Conservation (phyloP, 2,888 invertebrate genomes). For the Herminia tarsipennalis region DNA sequence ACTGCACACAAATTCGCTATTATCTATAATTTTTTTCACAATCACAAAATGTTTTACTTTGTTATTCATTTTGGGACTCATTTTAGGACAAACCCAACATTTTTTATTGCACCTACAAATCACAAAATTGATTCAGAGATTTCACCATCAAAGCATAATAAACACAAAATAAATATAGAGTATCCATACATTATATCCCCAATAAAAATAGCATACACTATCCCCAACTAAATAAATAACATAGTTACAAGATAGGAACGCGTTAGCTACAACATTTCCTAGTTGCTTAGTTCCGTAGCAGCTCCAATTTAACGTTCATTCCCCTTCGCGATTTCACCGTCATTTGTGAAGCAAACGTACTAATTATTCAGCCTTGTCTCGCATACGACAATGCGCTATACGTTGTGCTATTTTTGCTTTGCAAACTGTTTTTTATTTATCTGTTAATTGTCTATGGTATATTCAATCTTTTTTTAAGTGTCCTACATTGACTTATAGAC, state of each 20-base stretch:
- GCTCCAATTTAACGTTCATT: slow-evolving; percentile 64
- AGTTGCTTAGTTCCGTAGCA: slow-evolving; percentile 47
- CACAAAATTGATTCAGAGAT: no score
- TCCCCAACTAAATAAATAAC: not conserved
- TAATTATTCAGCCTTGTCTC: slow-evolving; percentile 41
- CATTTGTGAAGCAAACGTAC: slow-evolving; percentile 42
- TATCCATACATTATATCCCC: no score
- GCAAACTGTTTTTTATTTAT: slow-evolving; percentile 18
- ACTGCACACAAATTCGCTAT: no score
- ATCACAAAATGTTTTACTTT: no score
- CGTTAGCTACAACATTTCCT: slow-evolving; percentile 34
- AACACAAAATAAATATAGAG: no score
- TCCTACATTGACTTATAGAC: not conserved
- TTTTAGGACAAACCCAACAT: no score
- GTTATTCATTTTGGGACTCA: no score
- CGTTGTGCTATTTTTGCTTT: slow-evolving; percentile 21
- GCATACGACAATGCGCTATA: slow-evolving; percentile 25
- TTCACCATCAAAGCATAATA: no score
- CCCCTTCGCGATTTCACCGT: slow-evolving; percentile 55
- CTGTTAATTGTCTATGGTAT: slow-evolving; percentile 4
- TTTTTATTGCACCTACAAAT: no score
- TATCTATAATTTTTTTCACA: no score
- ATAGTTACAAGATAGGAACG: slow-evolving; percentile 25
- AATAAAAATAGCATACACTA: no score
- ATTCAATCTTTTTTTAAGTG: not conserved